Conservation (phyloP, 2,888 invertebrate genomes). For the Aphodius sticticus region DNA sequence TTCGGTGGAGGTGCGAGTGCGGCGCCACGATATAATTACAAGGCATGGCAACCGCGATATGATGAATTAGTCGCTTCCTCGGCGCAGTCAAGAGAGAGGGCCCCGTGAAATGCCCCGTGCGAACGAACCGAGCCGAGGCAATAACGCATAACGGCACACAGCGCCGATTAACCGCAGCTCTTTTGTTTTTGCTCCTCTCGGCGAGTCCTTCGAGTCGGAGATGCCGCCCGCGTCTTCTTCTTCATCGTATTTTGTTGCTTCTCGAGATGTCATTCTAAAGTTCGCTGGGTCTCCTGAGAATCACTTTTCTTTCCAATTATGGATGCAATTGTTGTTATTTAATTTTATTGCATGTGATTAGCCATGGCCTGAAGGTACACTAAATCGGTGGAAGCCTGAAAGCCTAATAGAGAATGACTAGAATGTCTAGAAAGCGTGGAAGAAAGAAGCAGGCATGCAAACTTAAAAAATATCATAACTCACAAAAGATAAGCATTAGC, state of each 20-base stretch:
- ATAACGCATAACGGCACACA: conserved; percentile 43
- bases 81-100: conserved; percentile 33
- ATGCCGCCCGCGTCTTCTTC: neutral
- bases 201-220: neutral
- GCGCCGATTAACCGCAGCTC: conserved; percentile 28
- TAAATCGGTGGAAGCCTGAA: too few relatives aligned
- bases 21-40: conserved; percentile 58
- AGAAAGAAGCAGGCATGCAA: too few relatives aligned
- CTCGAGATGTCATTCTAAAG: neutral
- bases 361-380: too few relatives aligned
- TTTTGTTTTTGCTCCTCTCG: conserved; percentile 13
- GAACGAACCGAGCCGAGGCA: conserved; percentile 35
- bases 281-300: neutral
- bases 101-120: conserved; percentile 41
- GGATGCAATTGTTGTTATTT: too few relatives aligned
- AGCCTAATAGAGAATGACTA: too few relatives aligned
- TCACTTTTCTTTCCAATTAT: too few relatives aligned
- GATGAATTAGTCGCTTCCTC: conserved; percentile 59
- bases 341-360: too few relatives aligned
- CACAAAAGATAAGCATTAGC: too few relatives aligned
- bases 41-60: conserved; percentile 57
- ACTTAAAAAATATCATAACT: too few relatives aligned
- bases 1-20: conserved; percentile 48
- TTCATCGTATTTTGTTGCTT: neutral
- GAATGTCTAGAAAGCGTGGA: too few relatives aligned